These are phyloP conservation scores for Passer montanus DNA, from an alignment of 2,113 vertebrate genomes.

Conservation along the genomic window DNA sequence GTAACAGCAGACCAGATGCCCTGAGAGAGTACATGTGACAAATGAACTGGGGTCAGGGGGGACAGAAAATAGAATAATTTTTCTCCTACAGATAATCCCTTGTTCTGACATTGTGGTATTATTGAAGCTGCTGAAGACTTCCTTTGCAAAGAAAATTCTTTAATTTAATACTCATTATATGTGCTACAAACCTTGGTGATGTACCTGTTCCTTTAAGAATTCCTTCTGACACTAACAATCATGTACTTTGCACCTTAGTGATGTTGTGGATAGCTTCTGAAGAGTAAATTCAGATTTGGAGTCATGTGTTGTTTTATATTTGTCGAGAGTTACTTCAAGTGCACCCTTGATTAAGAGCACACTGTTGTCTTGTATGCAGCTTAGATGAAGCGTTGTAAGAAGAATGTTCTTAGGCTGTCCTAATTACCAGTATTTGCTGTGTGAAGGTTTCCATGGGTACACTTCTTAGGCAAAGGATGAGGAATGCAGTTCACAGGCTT, in stretches of 20 bases:
- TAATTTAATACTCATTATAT: not conserved
- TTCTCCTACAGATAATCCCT: not conserved
- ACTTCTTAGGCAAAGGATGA: not conserved
- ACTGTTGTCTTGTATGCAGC: not conserved
- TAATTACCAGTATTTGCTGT: not conserved
- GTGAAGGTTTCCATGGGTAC: conserved; percentile 19
- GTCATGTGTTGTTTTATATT: not conserved
- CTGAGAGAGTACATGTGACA: not conserved
- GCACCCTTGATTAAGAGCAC: not conserved
- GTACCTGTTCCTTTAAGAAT: not conserved
- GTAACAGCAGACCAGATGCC: not conserved
- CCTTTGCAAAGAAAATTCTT: not conserved
- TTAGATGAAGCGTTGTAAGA: not conserved
- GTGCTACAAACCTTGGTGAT: not conserved
- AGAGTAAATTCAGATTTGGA: not conserved
- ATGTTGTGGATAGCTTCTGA: not conserved
- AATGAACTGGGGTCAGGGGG: not conserved
- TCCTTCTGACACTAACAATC: not conserved
- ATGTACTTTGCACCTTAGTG: not conserved
- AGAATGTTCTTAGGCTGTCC: not conserved
- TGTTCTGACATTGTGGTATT: not conserved
- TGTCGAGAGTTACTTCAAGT: not conserved
- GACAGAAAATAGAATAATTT: not conserved
- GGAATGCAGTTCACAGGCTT: not conserved
- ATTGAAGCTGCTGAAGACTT: not conserved